phyloP scores from a whole-genome alignment of 2,113 vertebrate species.

The Leucosticte australis region DNA sequence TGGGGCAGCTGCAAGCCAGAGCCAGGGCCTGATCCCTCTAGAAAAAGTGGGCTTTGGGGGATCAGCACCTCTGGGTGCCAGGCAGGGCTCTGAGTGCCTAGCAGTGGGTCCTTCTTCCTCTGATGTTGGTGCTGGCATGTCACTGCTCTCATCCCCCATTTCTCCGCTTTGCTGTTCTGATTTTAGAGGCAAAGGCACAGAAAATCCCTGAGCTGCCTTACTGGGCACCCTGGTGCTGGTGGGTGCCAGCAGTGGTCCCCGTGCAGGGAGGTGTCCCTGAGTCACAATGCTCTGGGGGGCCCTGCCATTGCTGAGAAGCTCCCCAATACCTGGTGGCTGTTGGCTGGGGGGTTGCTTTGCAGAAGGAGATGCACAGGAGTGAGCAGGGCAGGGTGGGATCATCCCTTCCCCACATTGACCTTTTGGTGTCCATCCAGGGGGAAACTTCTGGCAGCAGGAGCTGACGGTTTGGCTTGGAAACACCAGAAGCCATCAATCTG shows the following conservation, averaged over 20 bases:
- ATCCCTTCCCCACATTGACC: rapidly evolving
- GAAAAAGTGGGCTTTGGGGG: too few species aligned
- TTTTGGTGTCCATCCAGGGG: not conserved
- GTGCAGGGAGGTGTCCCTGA: not conserved
- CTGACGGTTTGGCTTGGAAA: not conserved
- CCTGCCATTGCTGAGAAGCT: not conserved
- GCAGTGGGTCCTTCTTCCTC: not conserved
- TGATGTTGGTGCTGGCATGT: rapidly evolving
- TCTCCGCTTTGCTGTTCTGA: not conserved
- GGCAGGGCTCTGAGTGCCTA: not conserved
- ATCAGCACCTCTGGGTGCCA: not conserved
- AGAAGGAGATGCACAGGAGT: not conserved
- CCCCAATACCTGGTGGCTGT: rapidly evolving
- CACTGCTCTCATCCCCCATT: rapidly evolving
- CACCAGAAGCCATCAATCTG: not conserved
- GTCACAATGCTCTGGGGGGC: not conserved
- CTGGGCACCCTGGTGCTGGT: rapidly evolving
- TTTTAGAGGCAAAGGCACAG: not conserved
- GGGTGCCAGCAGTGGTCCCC: not conserved
- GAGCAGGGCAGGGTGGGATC: not conserved
- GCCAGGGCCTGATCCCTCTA: not conserved
- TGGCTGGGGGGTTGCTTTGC: not conserved
- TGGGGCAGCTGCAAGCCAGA: not conserved
- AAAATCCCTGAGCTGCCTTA: not conserved
- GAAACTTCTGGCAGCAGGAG: not conserved